These are phyloP conservation scores for Eudasyphora cyanicolor DNA, from an alignment of 2,888 invertebrate species.

Conservation along the genomic window DNA sequence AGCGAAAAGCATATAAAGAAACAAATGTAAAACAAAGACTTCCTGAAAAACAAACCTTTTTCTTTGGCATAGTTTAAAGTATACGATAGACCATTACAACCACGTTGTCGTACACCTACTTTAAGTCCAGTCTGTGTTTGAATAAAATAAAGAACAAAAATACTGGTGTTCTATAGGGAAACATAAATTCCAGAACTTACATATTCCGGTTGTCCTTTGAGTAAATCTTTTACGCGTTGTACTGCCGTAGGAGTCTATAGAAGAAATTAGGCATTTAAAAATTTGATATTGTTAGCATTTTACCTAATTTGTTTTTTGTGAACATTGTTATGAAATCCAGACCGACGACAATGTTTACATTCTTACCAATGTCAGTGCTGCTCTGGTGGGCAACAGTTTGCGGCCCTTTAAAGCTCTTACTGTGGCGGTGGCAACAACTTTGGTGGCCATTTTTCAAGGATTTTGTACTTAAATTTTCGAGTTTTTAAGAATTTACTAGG, in stretches of 20 bases:
- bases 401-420: slow-evolving; percentile 92
- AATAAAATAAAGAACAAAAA: neutral
- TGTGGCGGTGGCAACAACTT: slow-evolving; percentile 91
- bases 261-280: slow-evolving; percentile 70
- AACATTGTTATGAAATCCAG: slow-evolving; percentile 56
- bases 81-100: slow-evolving; percentile 99
- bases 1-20: neutral
- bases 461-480: slow-evolving; percentile 40
- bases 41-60: slow-evolving; percentile 82
- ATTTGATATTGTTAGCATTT: neutral
- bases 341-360: slow-evolving; percentile 18
- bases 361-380: slow-evolving; percentile 88
- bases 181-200: slow-evolving; percentile 74
- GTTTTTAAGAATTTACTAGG: neutral
- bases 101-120: slow-evolving; percentile 97
- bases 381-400: slow-evolving; percentile 88
- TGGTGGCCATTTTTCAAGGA: slow-evolving; percentile 85
- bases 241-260: slow-evolving; percentile 90
- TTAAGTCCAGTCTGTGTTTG: slow-evolving; percentile 89
- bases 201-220: slow-evolving; percentile 86
- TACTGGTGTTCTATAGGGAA: too few species aligned
- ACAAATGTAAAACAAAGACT: neutral
- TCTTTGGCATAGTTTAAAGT: slow-evolving; percentile 95
- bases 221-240: slow-evolving; percentile 89
- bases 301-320: slow-evolving; percentile 23